phyloP scores from a whole-genome alignment of 2,888 invertebrate genomes.

The Harpalus rufipes region DNA sequence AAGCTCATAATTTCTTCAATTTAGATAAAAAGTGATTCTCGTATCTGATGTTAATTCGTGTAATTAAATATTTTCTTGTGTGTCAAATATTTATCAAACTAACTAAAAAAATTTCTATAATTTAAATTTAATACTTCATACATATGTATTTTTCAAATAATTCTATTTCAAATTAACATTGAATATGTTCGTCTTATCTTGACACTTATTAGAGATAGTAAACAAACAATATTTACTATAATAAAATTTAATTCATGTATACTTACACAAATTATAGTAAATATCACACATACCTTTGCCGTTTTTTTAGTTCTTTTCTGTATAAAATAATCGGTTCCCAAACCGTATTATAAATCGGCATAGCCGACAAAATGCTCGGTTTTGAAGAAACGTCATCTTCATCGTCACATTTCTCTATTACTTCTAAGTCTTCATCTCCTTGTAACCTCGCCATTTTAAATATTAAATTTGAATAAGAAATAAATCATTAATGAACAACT shows the following conservation, averaged over 20 bases:
- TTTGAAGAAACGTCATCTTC: constrained; percentile 30
- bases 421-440: constrained; percentile 18
- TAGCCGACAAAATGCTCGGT: constrained; percentile 6
- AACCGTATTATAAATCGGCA: constrained; percentile 7
- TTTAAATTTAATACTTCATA: no score
- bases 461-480: not conserved
- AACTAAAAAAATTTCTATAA: no score
- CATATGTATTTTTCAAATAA: no score
- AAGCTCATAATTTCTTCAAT: no score
- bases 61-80: no score
- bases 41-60: no score
- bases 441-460: constrained; percentile 11
- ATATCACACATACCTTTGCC: constrained; percentile 8
- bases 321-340: constrained; percentile 54
- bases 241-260: not conserved
- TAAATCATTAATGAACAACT: not conserved
- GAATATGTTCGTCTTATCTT: not conserved
- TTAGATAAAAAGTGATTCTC: no score
- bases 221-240: not conserved
- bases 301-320: constrained; percentile 31
- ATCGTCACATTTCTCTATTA: constrained; percentile 28
- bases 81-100: no score
- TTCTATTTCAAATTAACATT: not conserved
- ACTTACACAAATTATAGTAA: not conserved
- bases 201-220: not conserved